Evolutionary conservation across 2,888 invertebrate genomes (phyloP).

Genomic region (Tanytarsus gracilentus): DNA sequence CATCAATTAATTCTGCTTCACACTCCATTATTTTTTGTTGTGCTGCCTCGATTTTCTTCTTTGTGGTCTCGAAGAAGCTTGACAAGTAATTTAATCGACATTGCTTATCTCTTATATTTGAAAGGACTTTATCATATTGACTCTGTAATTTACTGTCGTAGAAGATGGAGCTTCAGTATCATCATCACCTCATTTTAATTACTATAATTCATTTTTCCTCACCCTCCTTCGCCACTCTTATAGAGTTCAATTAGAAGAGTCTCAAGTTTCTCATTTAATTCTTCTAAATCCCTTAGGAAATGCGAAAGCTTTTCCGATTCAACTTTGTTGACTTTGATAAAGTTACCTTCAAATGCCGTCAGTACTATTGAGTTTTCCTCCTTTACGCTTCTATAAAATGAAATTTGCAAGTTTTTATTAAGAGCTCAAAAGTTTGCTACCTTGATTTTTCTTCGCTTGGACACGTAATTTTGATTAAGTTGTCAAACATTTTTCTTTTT

Average conservation of each 20-base stretch:
- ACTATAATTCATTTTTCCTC: background rate
- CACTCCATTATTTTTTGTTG: slow-evolving; percentile 28
- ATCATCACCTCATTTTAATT: too few relatives aligned
- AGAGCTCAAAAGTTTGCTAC: too few relatives aligned
- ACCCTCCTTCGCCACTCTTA: background rate
- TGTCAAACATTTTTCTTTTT: slow-evolving; percentile 1
- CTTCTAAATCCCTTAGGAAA: slow-evolving; percentile 30
- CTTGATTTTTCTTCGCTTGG: background rate
- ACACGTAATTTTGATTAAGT: background rate
- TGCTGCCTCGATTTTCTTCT: slow-evolving; percentile 30
- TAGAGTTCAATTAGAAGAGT: slow-evolving; percentile 27
- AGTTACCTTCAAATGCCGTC: background rate
- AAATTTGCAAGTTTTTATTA: background rate
- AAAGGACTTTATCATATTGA: slow-evolving; percentile 26
- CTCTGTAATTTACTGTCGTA: slow-evolving; percentile 24
- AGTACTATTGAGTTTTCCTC: background rate
- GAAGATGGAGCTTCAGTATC: background rate
- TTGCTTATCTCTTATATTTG: slow-evolving; percentile 37
- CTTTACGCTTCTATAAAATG: background rate
- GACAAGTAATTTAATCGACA: slow-evolving; percentile 34
- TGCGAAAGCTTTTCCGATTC: slow-evolving; percentile 7
- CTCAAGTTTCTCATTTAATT: slow-evolving; percentile 21
- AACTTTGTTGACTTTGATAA: slow-evolving; percentile 14
- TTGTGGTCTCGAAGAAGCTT: slow-evolving; percentile 27
- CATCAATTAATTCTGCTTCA: slow-evolving; percentile 3